phyloP scores from a whole-genome alignment of 2,797 vertebrate species.

The Atherinosoma microstoma region DNA sequence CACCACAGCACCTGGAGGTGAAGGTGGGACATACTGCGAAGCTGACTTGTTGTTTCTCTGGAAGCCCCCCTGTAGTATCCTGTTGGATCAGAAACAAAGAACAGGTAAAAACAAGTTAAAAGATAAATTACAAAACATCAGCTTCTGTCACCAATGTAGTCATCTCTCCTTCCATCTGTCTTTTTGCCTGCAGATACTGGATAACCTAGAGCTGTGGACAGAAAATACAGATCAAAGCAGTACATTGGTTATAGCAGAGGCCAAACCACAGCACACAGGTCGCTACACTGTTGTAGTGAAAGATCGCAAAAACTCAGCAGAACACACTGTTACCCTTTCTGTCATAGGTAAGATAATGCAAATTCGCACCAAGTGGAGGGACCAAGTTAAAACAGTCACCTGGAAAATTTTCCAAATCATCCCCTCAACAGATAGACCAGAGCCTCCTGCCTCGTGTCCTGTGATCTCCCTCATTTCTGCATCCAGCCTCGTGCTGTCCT shows the following conservation, averaged over 20 bases:
- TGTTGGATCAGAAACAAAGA: constrained; percentile 86
- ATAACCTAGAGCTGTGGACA: constrained; percentile 71
- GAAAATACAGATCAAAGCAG: constrained; percentile 78
- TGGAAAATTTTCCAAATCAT: background rate
- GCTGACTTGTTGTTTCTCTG: constrained; percentile 77
- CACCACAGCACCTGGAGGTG: constrained; percentile 74
- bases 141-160: background rate
- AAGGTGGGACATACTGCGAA: constrained; percentile 69
- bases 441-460: constrained; percentile 83
- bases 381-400: background rate
- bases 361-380: background rate
- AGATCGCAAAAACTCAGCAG: constrained; percentile 79
- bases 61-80: constrained; percentile 79
- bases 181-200: constrained; percentile 69
- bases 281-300: constrained; percentile 80
- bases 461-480: constrained; percentile 69
- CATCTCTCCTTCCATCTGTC: background rate
- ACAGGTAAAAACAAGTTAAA: constrained; percentile 67
- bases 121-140: background rate
- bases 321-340: constrained; percentile 80
- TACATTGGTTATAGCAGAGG: constrained; percentile 77
- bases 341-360: constrained; percentile 79
- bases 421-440: constrained; percentile 76
- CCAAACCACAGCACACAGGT: constrained; percentile 75
- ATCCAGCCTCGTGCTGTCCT: constrained; percentile 81